A percentile compares a stretch with the other conserved stretches of the same genome.
phyloP scores from a whole-genome alignment of 2,797 vertebrate genomes.

The Heliangelus exortis region DNA sequence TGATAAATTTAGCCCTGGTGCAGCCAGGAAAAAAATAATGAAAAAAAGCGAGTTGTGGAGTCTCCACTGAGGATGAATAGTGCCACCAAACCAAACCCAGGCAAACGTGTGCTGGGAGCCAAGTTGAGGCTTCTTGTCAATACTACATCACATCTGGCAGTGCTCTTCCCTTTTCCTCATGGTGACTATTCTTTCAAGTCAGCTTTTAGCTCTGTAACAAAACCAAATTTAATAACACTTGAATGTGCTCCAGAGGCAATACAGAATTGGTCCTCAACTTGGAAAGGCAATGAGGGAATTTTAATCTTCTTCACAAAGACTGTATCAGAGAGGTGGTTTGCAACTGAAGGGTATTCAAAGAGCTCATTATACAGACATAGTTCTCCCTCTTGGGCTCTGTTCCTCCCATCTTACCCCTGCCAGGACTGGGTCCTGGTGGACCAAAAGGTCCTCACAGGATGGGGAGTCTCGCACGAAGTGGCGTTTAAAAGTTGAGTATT shows the following conservation, averaged over 20 bases:
- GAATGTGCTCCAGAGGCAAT: background rate
- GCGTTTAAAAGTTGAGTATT: background rate
- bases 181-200: background rate
- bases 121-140: background rate
- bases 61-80: background rate
- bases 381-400: background rate
- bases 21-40: accelerated
- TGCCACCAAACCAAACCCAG: background rate
- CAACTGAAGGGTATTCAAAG: background rate
- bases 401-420: background rate
- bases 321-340: background rate
- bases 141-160: background rate
- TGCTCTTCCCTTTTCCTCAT: background rate
- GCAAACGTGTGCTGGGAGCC: background rate
- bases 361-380: background rate
- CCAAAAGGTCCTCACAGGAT: background rate
- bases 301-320: background rate
- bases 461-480: background rate
- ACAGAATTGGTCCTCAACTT: background rate
- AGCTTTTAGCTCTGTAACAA: background rate
- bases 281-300: background rate
- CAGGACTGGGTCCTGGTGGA: background rate
- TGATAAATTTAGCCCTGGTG: background rate
- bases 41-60: background rate
- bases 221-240: background rate